Base-by-base conservation (phyloP, 2,888 invertebrate species). In the Philonicus albiceps region DNA sequence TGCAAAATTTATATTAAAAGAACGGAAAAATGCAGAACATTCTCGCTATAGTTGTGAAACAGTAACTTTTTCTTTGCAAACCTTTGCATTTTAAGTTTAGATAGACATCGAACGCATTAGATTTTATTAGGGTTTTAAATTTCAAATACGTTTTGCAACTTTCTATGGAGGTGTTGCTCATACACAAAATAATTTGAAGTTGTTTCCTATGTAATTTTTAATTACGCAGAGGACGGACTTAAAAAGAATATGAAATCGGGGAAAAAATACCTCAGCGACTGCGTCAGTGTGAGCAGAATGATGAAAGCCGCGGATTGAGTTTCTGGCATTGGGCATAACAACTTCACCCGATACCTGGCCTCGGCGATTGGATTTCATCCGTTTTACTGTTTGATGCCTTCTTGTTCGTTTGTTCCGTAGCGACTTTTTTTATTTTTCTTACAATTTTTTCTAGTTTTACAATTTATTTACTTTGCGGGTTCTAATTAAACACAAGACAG, bases 261-360 rank as follows among this genome's bases (percentile, higher is more conserved):
- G 22, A 64, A 64, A 83, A 55, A 64, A 64, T 64, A n/a, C 27
- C 55, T 83, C 19, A 13, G 31, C 19, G 37, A 11, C 34, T 64
- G 64, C 34, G 13, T 19, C 34, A 55, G 81, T 37, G 55, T 34
- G 64, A 64, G 16, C 22, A 83, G 43, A 7, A 13, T 83, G 81
- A 83, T 64, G 81, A 83, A 83, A 83, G 81, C 30, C 34, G 81
- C 81, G 22, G 80, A 87, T 87, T 64, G 49, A 87, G 81, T 87
- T 87, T 75, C 87, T 75, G 34, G 64, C 86, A 87, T 64, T 81
- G 85, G 87, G 78, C 86, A 86, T 86, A 86, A 87, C 86, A 86
- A 72, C 87, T 87, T 81, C 86, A 87, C 87, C 80, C 85, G 87
- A 87, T 87, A 87, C 74, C 55, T 55, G 43, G 22, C 43, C 31